Base-by-base conservation (phyloP, 2,113 vertebrate species). In the Boleophthalmus pectinirostris region DNA sequence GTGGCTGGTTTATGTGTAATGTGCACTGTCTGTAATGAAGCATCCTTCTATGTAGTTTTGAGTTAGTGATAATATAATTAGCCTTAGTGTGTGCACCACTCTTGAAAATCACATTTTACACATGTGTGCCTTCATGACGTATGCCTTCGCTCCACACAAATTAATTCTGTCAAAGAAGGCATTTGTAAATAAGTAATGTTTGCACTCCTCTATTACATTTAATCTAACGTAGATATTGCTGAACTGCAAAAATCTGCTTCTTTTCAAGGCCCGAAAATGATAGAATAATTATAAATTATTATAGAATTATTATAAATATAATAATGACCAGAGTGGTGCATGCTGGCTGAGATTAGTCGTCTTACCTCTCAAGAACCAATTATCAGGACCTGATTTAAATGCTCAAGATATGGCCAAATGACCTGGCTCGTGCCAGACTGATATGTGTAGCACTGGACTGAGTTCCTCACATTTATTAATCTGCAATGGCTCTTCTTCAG, bases 1-100 rank as follows among this genome's bases (percentile, higher is more conserved):
- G 54, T 57, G 54, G 24, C 73, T 53, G 38, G 25, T 38, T 0
- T 3, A 29, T 14, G 13, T 14, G 66, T 29, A 29, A 70, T 63
- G 0, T 49, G 68, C 43, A 47, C 43, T 69, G 77, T 74, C 51
- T 68, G 61, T 24, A n/a, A 56, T 21, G 49, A 38, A 72, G 25
- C 69, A n/a, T 46, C 58, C 23, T 9, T 60, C 78, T 53, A 64
- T 16, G 53, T 60, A 66, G 47, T 57, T 58, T 24, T 72, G 45
- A 63, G 72, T 72, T 57, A 67, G 16, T 12, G 35, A 54, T 68
- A 71, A 54, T 68, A 65, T 72, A 47, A 25, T 25, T 29, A 38
- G 68, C 35, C 60, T 9, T 35, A 5, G 45, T 61, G 25, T 29
- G 58, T 18, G 14, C 16, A 58, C 21, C 21, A 25, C 23, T 58